Evolutionary conservation across 2,113 vertebrate genomes (phyloP), one percentile per base, ranked within the genome.

Genomic region (Centropus bengalensis): DNA sequence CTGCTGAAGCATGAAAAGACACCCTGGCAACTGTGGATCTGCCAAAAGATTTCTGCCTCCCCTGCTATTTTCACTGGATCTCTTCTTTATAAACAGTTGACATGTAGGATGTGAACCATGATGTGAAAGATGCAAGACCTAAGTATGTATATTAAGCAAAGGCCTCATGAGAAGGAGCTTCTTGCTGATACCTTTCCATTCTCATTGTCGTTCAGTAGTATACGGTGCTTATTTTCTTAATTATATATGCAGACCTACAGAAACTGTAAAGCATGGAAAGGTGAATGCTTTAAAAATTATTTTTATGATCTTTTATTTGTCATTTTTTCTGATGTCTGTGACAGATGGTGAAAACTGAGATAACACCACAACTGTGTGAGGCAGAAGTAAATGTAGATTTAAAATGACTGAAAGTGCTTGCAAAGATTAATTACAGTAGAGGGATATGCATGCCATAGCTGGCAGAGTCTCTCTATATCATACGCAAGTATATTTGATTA

Each of bases 401-500:
- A 49, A 95, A 95, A 91, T 87, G 94, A 95, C 79, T 96, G 93
- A 86, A 91, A 93, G 47, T 59, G 85, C 82, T 89, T 78, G 75
- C n/a, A 96, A 70, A 92, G 88, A 94, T 95, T 94, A 96, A 95
- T 95, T 97, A 88, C 91, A 88, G 82, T 80, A 86, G 71, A 89
- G 30, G 40, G 89, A 88, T 85, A 94, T 64, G 74, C 51, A 89
- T 92, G 84, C 67, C 59, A 74, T 92, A 91, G 93, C 95, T 96
- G 94, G 91, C 91, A 95, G 67, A 89, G 56, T 69, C 56, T 90
- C 84, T 86, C 75, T 89, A 32, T 91, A 87, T 87, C 71, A 89
- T 95, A 80, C 56, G 82, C 77, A 94, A 94, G 91, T 91, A 82
- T 93, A 95, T 95, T 97, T 96, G 88, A 89, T 96, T 96, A 96